These are phyloP conservation scores for Pollenia labialis DNA, from an alignment of 2,888 invertebrate genomes.

Conservation along the genomic window DNA sequence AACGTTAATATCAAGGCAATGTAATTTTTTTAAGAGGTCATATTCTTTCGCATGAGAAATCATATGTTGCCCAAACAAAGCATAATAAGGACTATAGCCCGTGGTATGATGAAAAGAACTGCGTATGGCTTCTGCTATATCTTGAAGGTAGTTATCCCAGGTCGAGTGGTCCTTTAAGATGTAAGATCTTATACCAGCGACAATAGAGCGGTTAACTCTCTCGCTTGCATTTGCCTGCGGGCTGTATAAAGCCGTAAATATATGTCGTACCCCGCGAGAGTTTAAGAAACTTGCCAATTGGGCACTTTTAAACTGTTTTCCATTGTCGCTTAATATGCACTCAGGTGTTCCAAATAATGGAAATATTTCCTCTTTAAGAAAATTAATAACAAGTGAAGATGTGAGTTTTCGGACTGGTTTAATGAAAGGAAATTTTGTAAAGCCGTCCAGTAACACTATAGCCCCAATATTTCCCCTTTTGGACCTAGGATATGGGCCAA, in stretches of 20 bases:
- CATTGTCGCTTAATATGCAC: slow-evolving; percentile 75
- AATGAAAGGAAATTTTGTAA: slow-evolving; percentile 44
- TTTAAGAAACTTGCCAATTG: slow-evolving; percentile 57
- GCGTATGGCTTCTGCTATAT: no score
- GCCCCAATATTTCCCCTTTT: no score
- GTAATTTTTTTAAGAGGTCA: no score
- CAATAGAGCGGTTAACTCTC: slow-evolving; percentile 77
- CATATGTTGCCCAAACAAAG: no score
- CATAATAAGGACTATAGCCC: no score
- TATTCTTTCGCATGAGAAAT: no score
- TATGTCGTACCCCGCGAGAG: slow-evolving; percentile 58
- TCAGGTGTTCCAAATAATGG: slow-evolving; percentile 74
- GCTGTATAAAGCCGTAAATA: slow-evolving; percentile 76
- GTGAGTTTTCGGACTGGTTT: slow-evolving; percentile 41
- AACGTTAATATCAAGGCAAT: no score
- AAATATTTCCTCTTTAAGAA: slow-evolving; percentile 45
- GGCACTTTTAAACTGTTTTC: slow-evolving; percentile 71
- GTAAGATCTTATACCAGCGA: slow-evolving; percentile 75
- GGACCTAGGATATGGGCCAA: no score
- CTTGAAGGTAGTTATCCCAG: slow-evolving; percentile 14
- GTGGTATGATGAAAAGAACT: no score
- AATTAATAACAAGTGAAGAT: slow-evolving; percentile 6
- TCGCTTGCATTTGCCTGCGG: slow-evolving; percentile 79
- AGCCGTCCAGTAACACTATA: no score
- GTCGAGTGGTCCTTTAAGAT: slow-evolving; percentile 45